Conservation (phyloP, 2,113 vertebrate genomes). For the Himantopus leucocephalus region DNA sequence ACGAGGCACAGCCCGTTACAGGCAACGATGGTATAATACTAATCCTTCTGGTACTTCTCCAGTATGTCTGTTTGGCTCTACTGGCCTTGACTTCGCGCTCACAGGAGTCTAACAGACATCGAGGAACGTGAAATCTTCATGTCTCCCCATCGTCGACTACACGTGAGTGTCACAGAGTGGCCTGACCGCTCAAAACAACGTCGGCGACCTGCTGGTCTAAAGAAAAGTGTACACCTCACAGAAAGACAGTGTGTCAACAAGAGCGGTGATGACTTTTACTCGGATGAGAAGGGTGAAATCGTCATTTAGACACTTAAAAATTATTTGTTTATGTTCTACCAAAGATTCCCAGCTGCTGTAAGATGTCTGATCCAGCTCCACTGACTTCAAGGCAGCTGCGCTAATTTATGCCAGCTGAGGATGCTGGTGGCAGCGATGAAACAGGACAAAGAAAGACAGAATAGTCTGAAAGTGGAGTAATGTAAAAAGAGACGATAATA, state of each 20-base stretch:
- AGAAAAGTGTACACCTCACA: not conserved
- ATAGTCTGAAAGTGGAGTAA: not conserved
- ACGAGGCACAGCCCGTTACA: not conserved
- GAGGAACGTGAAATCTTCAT: not conserved
- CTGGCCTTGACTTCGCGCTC: not conserved
- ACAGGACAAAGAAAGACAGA: not conserved
- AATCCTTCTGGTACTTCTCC: not conserved
- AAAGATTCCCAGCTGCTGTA: not conserved
- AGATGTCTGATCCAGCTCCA: not conserved
- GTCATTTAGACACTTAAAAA: not conserved
- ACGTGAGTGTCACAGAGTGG: not conserved
- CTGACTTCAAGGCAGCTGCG: not conserved
- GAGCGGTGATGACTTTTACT: not conserved
- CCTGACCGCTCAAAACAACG: not conserved
- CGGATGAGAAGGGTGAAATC: not conserved
- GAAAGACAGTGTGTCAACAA: not conserved
- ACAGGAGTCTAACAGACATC: not conserved
- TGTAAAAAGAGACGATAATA: not conserved
- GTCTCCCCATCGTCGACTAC: not conserved
- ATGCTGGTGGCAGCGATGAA: not conserved
- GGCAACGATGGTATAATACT: not conserved
- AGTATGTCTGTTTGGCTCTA: not conserved
- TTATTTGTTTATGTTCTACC: not conserved
- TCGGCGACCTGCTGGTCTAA: not conserved
- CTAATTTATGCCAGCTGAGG: not conserved